Conservation (phyloP, 1,140 invertebrate genomes). For the Ceratina japonica region DNA sequence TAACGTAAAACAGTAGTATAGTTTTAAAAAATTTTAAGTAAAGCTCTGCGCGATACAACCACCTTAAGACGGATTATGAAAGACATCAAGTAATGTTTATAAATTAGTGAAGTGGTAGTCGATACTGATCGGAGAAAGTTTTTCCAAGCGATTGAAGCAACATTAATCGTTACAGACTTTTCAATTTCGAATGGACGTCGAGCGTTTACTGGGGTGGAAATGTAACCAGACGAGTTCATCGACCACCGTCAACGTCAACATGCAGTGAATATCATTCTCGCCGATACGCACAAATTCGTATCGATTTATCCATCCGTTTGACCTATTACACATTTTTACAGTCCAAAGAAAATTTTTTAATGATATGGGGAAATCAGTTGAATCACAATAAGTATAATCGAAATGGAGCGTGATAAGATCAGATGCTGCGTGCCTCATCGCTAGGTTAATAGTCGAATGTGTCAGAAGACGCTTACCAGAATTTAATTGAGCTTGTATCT, state of each 20-base stretch:
- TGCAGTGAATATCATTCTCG: not conserved
- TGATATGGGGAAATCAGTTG: too few species aligned
- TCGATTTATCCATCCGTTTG: not conserved
- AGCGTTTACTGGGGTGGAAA: not conserved
- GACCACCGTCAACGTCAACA: slow-evolving; percentile 20
- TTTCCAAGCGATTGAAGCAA: not conserved
- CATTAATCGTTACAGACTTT: slow-evolving; percentile 45
- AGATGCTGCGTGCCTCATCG: slow-evolving; percentile 17
- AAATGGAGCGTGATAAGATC: not conserved
- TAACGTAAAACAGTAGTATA: too few species aligned
- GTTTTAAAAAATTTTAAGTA: too few species aligned
- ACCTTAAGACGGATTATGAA: too few species aligned
- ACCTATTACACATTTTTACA: not conserved
- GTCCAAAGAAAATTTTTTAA: not conserved
- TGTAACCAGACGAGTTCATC: slow-evolving; percentile 33
- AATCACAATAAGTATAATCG: too few species aligned
- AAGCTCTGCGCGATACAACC: too few species aligned
- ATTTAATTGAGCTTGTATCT: slow-evolving; percentile 41
- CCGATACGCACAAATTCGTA: slow-evolving; percentile 6
- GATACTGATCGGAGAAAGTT: not conserved
- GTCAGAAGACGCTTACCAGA: slow-evolving; percentile 21
- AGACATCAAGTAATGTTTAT: too few species aligned
- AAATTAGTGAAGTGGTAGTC: not conserved
- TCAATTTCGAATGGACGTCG: slow-evolving; percentile 35
- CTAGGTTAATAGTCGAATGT: slow-evolving; percentile 36